These are phyloP conservation scores for Rhegmatorhina hoffmannsi DNA, from an alignment of 2,113 vertebrate species.

Conservation along the genomic window DNA sequence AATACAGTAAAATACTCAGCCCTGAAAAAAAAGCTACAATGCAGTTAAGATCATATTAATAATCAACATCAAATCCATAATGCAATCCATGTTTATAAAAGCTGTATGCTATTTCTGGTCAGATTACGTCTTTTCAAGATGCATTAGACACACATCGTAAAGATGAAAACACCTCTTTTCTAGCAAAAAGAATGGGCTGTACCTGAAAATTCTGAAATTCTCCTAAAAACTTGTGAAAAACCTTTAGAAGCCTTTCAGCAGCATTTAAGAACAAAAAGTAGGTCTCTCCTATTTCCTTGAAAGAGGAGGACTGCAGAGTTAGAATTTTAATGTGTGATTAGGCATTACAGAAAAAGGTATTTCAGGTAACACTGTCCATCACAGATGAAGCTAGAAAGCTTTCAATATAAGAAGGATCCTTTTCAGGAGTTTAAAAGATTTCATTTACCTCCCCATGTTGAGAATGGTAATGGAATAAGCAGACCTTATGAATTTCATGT, in stretches of 20 bases:
- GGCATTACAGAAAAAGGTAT: background rate
- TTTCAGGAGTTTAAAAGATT: background rate
- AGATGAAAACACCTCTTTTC: background rate
- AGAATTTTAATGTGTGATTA: background rate
- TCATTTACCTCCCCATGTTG: background rate
- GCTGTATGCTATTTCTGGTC: background rate
- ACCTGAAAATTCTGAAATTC: background rate
- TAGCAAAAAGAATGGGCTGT: background rate
- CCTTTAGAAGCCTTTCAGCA: background rate
- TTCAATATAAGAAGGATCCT: background rate
- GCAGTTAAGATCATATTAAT: conserved; percentile 17
- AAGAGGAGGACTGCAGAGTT: background rate
- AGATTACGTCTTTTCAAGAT: background rate
- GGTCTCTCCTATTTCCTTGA: background rate
- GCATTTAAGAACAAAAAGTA: background rate
- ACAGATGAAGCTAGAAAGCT: background rate
- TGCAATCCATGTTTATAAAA: conserved; percentile 14
- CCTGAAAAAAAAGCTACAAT: conserved; percentile 27
- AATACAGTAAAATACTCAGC: conserved; percentile 5
- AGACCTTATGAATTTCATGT: background rate
- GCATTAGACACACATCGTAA: background rate
- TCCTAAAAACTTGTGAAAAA: background rate
- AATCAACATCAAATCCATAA: conserved; percentile 15
- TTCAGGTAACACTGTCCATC: background rate
- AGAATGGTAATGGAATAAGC: background rate